phyloP scores from a whole-genome alignment of 2,888 invertebrate genomes.

The Steinernema hermaphroditum region DNA sequence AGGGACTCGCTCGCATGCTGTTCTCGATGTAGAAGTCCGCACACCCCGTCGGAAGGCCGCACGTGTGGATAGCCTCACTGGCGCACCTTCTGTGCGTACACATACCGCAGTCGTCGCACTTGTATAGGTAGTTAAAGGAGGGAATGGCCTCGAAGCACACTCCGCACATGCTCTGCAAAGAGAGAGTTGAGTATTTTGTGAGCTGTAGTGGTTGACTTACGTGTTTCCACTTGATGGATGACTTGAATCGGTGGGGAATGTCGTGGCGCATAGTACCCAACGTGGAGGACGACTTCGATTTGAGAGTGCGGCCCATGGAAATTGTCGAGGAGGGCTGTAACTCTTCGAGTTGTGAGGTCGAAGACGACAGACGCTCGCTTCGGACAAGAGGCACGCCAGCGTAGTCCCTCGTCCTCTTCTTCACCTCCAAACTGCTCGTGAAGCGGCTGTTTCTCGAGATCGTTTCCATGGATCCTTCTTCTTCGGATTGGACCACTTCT shows the following conservation, averaged over 20 bases:
- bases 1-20: conserved; percentile 3
- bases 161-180: conserved; percentile 38
- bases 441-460: background rate
- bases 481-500: background rate
- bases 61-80: conserved; percentile 46
- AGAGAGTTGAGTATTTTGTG: background rate
- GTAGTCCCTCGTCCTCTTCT: background rate
- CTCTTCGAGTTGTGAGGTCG: conserved; percentile 3
- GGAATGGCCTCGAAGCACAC: conserved; percentile 49
- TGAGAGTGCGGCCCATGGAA: background rate
- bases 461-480: background rate
- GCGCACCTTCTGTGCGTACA: conserved; percentile 45
- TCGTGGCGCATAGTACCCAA: conserved; percentile 53
- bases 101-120: conserved; percentile 46
- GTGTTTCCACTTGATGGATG: background rate
- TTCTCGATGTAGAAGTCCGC: conserved; percentile 46
- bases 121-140: conserved; percentile 36
- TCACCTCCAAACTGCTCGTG: background rate
- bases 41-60: conserved; percentile 49
- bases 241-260: conserved; percentile 51
- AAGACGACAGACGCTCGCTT: background rate
- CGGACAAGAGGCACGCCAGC: conserved; percentile 15
- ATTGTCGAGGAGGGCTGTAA: background rate
- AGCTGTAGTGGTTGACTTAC: background rate
- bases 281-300: background rate